A percentile compares a stretch with the other conserved stretches of the same genome.
Evolutionary conservation across 2,797 vertebrate species (phyloP).

Genomic region (Molossus molossus): DNA sequence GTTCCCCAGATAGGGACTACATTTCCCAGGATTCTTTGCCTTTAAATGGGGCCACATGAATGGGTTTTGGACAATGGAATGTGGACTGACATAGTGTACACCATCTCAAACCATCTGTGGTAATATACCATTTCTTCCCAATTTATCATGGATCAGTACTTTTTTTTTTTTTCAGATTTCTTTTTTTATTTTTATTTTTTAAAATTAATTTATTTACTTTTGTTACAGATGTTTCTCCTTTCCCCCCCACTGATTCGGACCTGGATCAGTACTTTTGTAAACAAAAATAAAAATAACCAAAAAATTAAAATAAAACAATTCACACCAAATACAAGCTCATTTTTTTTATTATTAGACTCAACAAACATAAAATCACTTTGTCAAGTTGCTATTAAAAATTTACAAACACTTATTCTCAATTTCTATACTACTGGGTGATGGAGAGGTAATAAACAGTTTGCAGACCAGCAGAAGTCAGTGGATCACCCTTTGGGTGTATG

Average conservation of each 20-base stretch:
- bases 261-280: background rate
- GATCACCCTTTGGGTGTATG: background rate
- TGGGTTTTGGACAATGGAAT: background rate
- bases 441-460: background rate
- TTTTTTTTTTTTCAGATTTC: background rate
- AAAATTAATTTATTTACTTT: too few species aligned
- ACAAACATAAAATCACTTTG: background rate
- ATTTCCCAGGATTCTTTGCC: background rate
- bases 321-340: background rate
- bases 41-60: background rate
- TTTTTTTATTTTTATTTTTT: too few species aligned
- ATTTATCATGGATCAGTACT: background rate
- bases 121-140: background rate
- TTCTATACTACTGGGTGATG: background rate
- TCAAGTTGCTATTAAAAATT: background rate
- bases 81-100: background rate
- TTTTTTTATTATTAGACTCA: constrained; percentile 35
- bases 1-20: background rate
- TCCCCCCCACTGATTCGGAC: too few species aligned
- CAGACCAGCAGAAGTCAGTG: background rate
- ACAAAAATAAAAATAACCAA: background rate
- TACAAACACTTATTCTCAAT: background rate
- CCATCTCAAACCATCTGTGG: background rate
- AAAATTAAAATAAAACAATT: constrained; percentile 20
- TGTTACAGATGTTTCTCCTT: too few species aligned